phyloP scores from a whole-genome alignment of 2,888 invertebrate genomes.

The Tribolium freemani region DNA sequence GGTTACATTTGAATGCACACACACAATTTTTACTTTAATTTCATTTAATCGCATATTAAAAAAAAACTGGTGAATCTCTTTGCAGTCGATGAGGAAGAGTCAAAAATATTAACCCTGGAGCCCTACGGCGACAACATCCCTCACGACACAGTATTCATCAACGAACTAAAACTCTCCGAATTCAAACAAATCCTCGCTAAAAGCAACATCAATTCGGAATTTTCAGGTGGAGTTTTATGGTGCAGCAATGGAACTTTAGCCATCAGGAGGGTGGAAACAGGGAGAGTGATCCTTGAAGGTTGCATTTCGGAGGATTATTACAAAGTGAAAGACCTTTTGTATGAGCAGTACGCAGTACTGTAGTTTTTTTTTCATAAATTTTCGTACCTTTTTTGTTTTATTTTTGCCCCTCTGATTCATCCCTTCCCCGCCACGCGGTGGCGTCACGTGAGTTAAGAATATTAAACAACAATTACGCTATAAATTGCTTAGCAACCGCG shows the following conservation, averaged over 20 bases:
- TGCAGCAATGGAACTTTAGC: constrained; percentile 94
- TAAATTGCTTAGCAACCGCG: constrained; percentile 17
- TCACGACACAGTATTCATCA: constrained; percentile 92
- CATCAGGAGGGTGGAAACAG: constrained; percentile 90
- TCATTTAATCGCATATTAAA: no score
- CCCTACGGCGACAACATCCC: constrained; percentile 72
- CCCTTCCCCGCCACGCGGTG: neutral
- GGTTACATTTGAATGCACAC: no score
- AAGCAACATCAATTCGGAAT: constrained; percentile 86
- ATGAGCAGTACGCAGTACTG: constrained; percentile 97
- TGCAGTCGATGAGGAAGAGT: constrained; percentile 67
- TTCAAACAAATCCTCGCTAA: constrained; percentile 86
- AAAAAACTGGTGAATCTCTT: neutral
- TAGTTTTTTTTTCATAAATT: constrained; percentile 61
- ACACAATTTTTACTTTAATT: no score
- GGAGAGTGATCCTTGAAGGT: constrained; percentile 94
- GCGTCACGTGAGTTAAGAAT: neutral
- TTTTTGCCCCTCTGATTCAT: neutral
- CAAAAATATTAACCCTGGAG: constrained; percentile 79
- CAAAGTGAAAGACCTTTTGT: constrained; percentile 90
- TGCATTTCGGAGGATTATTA: constrained; percentile 95
- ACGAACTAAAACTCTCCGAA: constrained; percentile 93
- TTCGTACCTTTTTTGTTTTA: constrained; percentile 3
- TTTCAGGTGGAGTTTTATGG: constrained; percentile 92
- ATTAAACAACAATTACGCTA: constrained; percentile 13